Conservation (phyloP, 2,797 vertebrate species). For the Chelidonichthys spinosus region DNA sequence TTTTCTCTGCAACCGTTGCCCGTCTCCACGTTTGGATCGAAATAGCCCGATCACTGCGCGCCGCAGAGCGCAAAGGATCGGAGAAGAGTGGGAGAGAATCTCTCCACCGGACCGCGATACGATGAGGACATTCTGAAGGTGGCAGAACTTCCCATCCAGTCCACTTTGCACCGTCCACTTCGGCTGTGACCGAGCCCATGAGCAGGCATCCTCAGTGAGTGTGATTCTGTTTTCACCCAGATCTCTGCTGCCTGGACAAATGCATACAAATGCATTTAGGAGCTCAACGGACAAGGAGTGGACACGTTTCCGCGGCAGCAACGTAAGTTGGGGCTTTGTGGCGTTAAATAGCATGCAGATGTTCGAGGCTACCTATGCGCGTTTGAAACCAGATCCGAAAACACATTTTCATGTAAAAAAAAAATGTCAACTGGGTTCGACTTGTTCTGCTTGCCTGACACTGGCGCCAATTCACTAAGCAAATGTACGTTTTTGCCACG, state of each 20-base stretch:
- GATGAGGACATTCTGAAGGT: slow-evolving; percentile 80
- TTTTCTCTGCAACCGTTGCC: slow-evolving; percentile 53
- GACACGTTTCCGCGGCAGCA: slow-evolving; percentile 90
- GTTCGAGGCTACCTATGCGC: slow-evolving; percentile 1
- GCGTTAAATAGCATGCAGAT: slow-evolving; percentile 13
- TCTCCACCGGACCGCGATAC: slow-evolving; percentile 63
- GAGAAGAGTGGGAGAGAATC: slow-evolving; percentile 53
- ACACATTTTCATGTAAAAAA: slow-evolving; percentile 13
- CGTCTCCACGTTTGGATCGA: slow-evolving; percentile 69
- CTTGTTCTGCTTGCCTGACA: slow-evolving; percentile 33
- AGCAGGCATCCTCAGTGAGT: slow-evolving; percentile 81
- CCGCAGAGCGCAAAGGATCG: slow-evolving; percentile 66
- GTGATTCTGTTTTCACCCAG: slow-evolving; percentile 93
- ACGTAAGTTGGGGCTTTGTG: slow-evolving; percentile 87
- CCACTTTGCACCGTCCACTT: slow-evolving; percentile 51
- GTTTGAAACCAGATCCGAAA: slow-evolving; percentile 14
- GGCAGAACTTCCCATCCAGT: slow-evolving; percentile 49
- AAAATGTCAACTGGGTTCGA: slow-evolving; percentile 8
- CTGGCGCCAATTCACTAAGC: slow-evolving; percentile 42
- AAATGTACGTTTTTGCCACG: slow-evolving; percentile 2
- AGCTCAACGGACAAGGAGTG: slow-evolving; percentile 98
- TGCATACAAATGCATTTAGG: slow-evolving; percentile 99
- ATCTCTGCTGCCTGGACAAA: slow-evolving; percentile 96
- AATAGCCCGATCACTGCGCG: slow-evolving; percentile 59
- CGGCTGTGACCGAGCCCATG: slow-evolving; percentile 84